These are phyloP conservation scores for Labeo catla DNA, from an alignment of 2,113 vertebrate species.

Conservation along the genomic window DNA sequence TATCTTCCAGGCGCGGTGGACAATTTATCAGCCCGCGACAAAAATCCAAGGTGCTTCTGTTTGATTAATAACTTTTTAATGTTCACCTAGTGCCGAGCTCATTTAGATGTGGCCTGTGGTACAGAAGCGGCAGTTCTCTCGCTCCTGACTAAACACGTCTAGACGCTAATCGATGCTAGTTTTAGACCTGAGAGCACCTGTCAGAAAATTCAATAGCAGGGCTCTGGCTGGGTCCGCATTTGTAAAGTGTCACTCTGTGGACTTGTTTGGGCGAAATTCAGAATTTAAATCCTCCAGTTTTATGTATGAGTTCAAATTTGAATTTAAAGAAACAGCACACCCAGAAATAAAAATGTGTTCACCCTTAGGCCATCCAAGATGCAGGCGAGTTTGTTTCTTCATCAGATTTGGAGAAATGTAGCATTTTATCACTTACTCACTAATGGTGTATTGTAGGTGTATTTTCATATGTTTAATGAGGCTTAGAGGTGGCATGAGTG, in stretches of 20 bases:
- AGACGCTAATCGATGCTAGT: conserved; percentile 8
- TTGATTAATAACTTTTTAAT: conserved; percentile 54
- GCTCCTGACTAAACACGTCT: neutral
- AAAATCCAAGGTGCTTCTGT: conserved; percentile 35
- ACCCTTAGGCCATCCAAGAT: no score
- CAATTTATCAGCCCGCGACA: conserved; percentile 48
- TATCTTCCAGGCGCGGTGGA: conserved; percentile 42
- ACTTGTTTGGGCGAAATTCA: neutral
- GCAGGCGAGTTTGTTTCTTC: no score
- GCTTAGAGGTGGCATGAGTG: no score
- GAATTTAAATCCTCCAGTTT: neutral
- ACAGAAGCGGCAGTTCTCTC: neutral
- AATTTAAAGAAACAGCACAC: neutral
- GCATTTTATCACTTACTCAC: no score
- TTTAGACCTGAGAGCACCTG: neutral
- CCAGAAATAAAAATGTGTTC: no score
- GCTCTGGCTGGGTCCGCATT: neutral
- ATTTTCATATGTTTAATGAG: no score
- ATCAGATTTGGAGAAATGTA: no score
- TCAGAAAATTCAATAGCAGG: neutral
- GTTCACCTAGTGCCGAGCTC: conserved; percentile 40
- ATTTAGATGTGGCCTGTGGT: conserved; percentile 35
- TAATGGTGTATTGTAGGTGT: no score
- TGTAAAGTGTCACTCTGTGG: neutral
- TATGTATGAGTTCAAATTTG: neutral